A percentile compares a stretch with the other conserved stretches of the same genome.
Evolutionary conservation across 2,888 invertebrate species (phyloP).

Genomic region (Heliconius ismenius): DNA sequence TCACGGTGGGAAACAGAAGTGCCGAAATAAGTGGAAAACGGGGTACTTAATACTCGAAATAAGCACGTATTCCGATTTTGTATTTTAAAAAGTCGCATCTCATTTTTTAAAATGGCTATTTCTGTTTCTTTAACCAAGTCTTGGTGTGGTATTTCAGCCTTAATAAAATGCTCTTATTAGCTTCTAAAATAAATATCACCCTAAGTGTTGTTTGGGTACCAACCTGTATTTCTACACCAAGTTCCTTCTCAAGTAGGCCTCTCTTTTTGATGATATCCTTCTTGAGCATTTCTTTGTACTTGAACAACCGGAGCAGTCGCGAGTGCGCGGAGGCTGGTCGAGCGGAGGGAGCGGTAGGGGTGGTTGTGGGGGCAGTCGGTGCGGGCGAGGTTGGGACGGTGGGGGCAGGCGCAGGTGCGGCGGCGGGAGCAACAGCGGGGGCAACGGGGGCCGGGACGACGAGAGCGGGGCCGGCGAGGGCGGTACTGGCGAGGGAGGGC

Average conservation of each 20-base stretch:
- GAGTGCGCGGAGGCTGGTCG: slow-evolving; percentile 81
- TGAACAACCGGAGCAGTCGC: slow-evolving; percentile 87
- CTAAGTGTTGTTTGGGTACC: slow-evolving; percentile 2
- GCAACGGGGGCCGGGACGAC: slow-evolving; percentile 45
- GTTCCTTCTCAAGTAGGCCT: slow-evolving; percentile 92
- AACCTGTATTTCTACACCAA: slow-evolving; percentile 94
- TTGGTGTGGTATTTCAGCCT: too few relatives aligned
- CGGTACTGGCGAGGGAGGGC: slow-evolving; percentile 48
- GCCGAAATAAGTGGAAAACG: too few relatives aligned
- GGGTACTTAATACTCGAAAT: too few relatives aligned
- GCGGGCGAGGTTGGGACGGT: slow-evolving; percentile 83
- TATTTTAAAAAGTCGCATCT: too few relatives aligned
- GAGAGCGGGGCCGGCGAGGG: slow-evolving; percentile 61
- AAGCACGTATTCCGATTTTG: too few relatives aligned
- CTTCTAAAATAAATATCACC: background rate
- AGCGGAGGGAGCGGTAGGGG: slow-evolving; percentile 62
- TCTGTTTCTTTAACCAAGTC: too few relatives aligned
- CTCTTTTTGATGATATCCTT: slow-evolving; percentile 96
- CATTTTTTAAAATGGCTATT: too few relatives aligned
- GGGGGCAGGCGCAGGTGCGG: slow-evolving; percentile 75
- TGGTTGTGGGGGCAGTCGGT: slow-evolving; percentile 67
- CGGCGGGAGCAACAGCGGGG: slow-evolving; percentile 61
- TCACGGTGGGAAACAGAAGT: too few relatives aligned
- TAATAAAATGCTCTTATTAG: background rate
- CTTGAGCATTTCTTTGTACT: slow-evolving; percentile 95